Percentiles rank a stretch among this genome's conserved stretches.
Evolutionary conservation across 1,140 invertebrate genomes (phyloP).

Genomic region (Procambarus clarkii): DNA sequence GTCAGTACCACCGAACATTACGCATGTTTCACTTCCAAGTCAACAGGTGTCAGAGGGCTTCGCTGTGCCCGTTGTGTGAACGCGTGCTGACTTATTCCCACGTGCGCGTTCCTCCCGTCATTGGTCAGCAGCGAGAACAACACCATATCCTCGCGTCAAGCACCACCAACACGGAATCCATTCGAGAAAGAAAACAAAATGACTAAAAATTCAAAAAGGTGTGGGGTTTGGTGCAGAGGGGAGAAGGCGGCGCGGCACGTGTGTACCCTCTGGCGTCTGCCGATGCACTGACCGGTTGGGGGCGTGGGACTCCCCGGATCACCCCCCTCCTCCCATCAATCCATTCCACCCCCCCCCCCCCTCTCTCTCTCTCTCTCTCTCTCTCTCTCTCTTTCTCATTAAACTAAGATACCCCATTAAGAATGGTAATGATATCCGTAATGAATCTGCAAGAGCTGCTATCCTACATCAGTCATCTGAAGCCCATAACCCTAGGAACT

Average conservation of each 20-base stretch:
- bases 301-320: background rate
- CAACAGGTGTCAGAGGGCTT: background rate
- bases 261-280: background rate
- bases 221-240: background rate
- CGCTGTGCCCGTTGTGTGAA: background rate
- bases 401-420: background rate
- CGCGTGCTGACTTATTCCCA: background rate
- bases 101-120: background rate
- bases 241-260: background rate
- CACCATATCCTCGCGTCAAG: background rate
- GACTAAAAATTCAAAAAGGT: background rate
- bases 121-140: background rate
- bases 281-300: constrained; percentile 1
- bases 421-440: no score
- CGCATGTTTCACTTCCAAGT: background rate
- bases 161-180: no score
- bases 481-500: background rate
- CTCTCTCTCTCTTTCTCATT: background rate
- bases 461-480: background rate
- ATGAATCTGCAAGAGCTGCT: no score
- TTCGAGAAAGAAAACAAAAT: background rate
- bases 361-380: background rate
- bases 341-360: background rate
- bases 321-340: background rate
- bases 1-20: no score